phyloP scores from a whole-genome alignment of 1,140 invertebrate species.

The Papilio glaucus region DNA sequence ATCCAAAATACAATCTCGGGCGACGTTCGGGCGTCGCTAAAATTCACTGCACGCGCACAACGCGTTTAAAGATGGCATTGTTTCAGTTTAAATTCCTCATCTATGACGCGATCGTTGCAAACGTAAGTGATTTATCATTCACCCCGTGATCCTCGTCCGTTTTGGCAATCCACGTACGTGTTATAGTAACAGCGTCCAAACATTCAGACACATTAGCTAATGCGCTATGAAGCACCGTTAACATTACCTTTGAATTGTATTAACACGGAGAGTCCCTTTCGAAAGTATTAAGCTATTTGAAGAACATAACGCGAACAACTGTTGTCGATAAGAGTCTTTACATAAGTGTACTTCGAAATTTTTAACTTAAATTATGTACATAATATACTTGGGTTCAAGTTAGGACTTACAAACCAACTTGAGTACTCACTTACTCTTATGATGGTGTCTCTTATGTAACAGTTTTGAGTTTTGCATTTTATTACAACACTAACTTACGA shows the following conservation, averaged over 20 bases:
- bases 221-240: constrained; percentile 31
- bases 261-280: background rate
- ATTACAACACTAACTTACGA: too few species aligned
- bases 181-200: background rate
- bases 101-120: constrained; percentile 70
- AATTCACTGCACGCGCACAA: constrained; percentile 64
- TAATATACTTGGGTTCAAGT: too few species aligned
- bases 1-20: constrained; percentile 47
- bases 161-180: constrained; percentile 49
- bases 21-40: constrained; percentile 44
- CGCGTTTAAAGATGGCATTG: constrained; percentile 71
- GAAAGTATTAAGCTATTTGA: background rate
- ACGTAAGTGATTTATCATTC: constrained; percentile 52
- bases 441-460: too few species aligned
- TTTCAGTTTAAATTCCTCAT: constrained; percentile 73
- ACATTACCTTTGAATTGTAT: background rate
- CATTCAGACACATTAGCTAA: constrained; percentile 28
- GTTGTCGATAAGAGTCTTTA: background rate
- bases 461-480: too few species aligned
- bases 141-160: constrained; percentile 45
- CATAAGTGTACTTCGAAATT: background rate
- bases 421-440: too few species aligned
- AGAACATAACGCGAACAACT: background rate
- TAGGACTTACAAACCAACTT: too few species aligned
- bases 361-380: too few species aligned